Conservation (phyloP, 2,113 vertebrate species). For the Morone saxatilis region DNA sequence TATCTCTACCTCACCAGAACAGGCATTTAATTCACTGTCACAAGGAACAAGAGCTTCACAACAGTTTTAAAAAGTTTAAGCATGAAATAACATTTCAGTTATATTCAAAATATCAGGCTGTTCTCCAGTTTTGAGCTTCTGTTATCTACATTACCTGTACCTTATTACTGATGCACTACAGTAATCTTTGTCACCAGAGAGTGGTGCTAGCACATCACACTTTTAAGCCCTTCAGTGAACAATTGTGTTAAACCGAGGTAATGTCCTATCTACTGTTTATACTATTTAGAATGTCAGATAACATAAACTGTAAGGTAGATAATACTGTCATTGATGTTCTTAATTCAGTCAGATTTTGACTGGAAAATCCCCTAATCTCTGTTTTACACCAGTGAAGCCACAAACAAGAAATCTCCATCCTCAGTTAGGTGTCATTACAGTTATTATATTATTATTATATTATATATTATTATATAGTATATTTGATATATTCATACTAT, state of each 20-base stretch:
- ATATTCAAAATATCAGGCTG: not conserved
- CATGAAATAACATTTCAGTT: not conserved
- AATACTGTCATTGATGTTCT: not conserved
- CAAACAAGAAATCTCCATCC: slow-evolving; percentile 1
- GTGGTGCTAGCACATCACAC: slow-evolving; percentile 66
- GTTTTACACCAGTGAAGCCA: not conserved
- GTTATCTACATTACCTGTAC: not conserved
- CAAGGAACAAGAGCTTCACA: not conserved
- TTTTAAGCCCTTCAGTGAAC: not conserved
- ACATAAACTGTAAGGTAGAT: slow-evolving; percentile 10
- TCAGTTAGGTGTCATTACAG: slow-evolving; percentile 15
- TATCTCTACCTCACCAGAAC: not conserved
- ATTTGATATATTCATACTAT: not conserved
- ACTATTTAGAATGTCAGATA: slow-evolving; percentile 15
- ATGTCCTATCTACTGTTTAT: slow-evolving; percentile 21
- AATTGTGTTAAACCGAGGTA: slow-evolving; percentile 20
- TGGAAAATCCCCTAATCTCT: not conserved
- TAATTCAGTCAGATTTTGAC: slow-evolving; percentile 9
- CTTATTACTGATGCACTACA: not conserved
- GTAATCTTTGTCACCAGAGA: slow-evolving; percentile 51
- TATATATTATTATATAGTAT: not conserved
- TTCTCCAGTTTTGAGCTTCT: not conserved
- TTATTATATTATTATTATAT: not conserved
- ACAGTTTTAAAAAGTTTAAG: not conserved
- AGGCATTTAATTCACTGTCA: not conserved